These are phyloP conservation scores for Protonemura montana DNA, from an alignment of 2,888 invertebrate genomes.

Conservation along the genomic window DNA sequence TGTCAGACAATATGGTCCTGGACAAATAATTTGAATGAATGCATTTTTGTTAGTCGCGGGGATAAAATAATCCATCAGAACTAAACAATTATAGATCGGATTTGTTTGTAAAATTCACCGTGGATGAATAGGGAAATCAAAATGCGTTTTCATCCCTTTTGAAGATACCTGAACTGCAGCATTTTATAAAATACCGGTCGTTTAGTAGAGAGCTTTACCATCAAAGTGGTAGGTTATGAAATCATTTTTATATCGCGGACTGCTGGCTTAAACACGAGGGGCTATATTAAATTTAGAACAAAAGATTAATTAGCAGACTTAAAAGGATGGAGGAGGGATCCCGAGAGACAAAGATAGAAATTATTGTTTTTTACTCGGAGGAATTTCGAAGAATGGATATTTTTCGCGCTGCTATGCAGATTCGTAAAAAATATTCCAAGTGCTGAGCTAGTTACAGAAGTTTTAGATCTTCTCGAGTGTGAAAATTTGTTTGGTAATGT, in stretches of 20 bases:
- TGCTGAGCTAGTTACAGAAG: constrained; percentile 22
- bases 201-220: background rate
- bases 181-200: background rate
- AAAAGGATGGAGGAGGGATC: background rate
- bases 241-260: background rate
- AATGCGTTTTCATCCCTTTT: background rate
- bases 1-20: too few relatives aligned
- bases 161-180: background rate
- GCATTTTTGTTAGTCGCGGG: too few relatives aligned
- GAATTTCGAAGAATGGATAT: constrained; percentile 1
- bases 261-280: background rate
- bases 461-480: constrained; percentile 36
- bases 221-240: background rate
- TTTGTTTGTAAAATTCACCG: too few relatives aligned
- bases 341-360: background rate
- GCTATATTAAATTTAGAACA: background rate
- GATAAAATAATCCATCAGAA: too few relatives aligned
- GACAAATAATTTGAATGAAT: too few relatives aligned
- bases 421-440: constrained; percentile 29
- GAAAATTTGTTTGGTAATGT: constrained; percentile 38
- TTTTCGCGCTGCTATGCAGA: constrained; percentile 23
- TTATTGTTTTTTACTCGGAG: background rate
- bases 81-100: too few relatives aligned
- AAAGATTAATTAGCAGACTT: constrained; percentile 12
- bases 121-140: background rate